Percentiles rank a stretch among this genome's conserved stretches.
These are phyloP conservation scores for Tetragnatha montana DNA, from an alignment of 2,888 invertebrate genomes.

Conservation along the genomic window DNA sequence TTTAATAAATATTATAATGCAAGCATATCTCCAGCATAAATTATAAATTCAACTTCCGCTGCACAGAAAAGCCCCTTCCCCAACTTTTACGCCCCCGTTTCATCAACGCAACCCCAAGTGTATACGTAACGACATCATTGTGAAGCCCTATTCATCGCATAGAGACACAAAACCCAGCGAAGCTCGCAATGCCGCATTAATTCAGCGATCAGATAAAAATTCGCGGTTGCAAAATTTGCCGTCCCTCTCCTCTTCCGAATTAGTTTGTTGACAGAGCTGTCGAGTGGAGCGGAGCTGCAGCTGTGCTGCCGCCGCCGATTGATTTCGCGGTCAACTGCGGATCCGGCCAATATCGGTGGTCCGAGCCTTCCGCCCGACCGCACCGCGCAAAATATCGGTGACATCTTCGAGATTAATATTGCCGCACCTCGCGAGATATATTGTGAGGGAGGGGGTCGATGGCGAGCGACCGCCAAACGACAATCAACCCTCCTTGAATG, in stretches of 20 bases:
- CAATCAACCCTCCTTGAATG: constrained; percentile 60
- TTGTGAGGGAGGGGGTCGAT: constrained; percentile 22
- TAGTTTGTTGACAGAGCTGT: constrained; percentile 65
- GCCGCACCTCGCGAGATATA: constrained; percentile 42
- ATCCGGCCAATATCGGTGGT: constrained; percentile 62
- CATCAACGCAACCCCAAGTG: not conserved
- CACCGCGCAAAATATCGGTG: constrained; percentile 58
- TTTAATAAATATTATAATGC: too few relatives aligned
- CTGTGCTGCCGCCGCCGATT: constrained; percentile 54
- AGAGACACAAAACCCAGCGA: constrained; percentile 21
- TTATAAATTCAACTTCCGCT: too few relatives aligned
- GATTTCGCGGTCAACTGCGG: constrained; percentile 69
- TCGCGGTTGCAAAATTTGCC: constrained; percentile 34
- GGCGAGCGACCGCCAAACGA: constrained; percentile 48
- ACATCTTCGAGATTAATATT: constrained; percentile 69
- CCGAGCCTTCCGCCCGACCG: constrained; percentile 34
- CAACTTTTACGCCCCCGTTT: not conserved
- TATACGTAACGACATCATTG: not conserved
- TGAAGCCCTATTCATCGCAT: not conserved
- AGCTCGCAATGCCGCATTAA: constrained; percentile 37
- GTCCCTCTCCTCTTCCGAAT: constrained; percentile 21
- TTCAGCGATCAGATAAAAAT: constrained; percentile 63
- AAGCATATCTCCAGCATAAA: too few relatives aligned
- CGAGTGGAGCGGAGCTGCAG: constrained; percentile 48
- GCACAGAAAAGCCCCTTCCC: too few relatives aligned